A percentile compares a stretch with the other conserved stretches of the same genome.
Evolutionary conservation across 2,888 invertebrate genomes (phyloP).

Genomic region (Himalopsyche tibetana): DNA sequence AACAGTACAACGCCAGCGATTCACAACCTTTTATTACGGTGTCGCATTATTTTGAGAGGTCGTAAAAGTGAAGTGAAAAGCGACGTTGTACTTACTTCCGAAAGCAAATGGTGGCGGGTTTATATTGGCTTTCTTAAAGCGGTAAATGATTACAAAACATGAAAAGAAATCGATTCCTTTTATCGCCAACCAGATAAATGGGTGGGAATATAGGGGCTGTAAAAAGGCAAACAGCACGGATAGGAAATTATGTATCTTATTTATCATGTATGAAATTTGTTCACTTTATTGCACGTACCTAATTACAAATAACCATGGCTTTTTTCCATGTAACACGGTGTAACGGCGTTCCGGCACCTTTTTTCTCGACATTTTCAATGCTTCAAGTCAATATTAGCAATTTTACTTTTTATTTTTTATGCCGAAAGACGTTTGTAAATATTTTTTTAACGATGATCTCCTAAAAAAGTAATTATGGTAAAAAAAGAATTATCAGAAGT

Average conservation of each 20-base stretch:
- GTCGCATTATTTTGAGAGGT: conserved; percentile 34
- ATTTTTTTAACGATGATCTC: too few relatives aligned
- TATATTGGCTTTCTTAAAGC: conserved; percentile 21
- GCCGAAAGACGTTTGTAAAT: too few relatives aligned
- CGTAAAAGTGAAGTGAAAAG: conserved; percentile 30
- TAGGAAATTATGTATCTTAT: background rate
- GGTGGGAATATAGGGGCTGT: background rate
- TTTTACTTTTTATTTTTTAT: too few relatives aligned
- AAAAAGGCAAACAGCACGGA: background rate
- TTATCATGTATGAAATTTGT: too few relatives aligned
- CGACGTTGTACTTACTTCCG: conserved; percentile 11
- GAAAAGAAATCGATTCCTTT: conserved; percentile 30
- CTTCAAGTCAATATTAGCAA: too few relatives aligned
- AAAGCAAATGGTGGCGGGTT: conserved; percentile 27
- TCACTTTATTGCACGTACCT: background rate
- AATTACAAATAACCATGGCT: background rate
- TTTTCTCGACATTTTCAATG: too few relatives aligned
- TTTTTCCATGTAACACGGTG: too few relatives aligned
- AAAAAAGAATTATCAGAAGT: too few relatives aligned
- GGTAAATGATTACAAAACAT: conserved; percentile 30
- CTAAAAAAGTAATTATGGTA: too few relatives aligned
- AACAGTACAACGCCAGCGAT: conserved; percentile 2
- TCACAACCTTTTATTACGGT: conserved; percentile 34
- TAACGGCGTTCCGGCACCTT: too few relatives aligned
- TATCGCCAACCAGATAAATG: conserved; percentile 26